Evolutionary conservation across 2,888 invertebrate genomes (phyloP).

Genomic region (Cristatella mucedo): DNA sequence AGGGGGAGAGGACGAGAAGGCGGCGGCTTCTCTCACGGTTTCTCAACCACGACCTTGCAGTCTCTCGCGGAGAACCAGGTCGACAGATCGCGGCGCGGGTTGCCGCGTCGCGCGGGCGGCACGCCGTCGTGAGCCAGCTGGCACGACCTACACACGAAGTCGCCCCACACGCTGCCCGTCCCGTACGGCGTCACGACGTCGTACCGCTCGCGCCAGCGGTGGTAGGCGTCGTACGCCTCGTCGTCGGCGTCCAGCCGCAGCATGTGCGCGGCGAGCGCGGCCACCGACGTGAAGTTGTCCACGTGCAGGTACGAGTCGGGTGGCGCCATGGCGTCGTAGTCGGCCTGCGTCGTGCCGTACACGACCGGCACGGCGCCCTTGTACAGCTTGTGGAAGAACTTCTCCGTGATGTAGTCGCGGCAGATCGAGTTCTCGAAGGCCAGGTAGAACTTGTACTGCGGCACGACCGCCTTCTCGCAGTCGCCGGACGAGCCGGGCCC

Average conservation of each 20-base stretch:
- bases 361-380: constrained; percentile 6
- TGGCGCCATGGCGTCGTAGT: constrained; percentile 3
- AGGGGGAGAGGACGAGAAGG: no score
- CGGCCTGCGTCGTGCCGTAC: background rate
- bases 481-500: no score
- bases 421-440: constrained; percentile 7
- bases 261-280: background rate
- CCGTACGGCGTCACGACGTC: no score
- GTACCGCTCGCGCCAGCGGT: constrained; percentile 4
- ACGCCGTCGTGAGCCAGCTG: no score
- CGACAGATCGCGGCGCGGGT: no score
- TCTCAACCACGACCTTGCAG: no score
- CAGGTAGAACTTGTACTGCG: constrained; percentile 5
- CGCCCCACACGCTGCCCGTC: no score
- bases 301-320: constrained; percentile 6
- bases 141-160: no score
- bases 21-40: no score
- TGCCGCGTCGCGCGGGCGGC: no score
- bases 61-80: no score
- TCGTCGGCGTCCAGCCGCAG: background rate
- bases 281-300: constrained; percentile 3
- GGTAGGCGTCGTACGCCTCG: constrained; percentile 1
- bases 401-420: constrained; percentile 5
- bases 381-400: constrained; percentile 7
- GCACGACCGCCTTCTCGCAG: constrained; percentile 4